Base-by-base conservation (phyloP, 1,140 invertebrate genomes). In the Drosophila varians region DNA sequence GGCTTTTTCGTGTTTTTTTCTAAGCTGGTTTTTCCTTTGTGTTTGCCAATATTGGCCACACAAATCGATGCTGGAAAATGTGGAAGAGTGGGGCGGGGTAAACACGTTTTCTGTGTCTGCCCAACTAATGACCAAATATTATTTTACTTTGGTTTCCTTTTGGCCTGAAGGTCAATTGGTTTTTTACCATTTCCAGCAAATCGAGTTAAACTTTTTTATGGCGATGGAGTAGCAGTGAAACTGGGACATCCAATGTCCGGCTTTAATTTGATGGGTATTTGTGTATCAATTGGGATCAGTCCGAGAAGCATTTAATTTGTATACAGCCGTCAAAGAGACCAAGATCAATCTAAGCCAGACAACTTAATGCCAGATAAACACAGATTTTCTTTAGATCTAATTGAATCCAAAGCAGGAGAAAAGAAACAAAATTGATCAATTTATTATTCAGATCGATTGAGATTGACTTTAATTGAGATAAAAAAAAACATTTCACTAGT, bases 41-140 rank as follows among this genome's bases (percentile, higher is more conserved):
- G 38, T 64, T n/a, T 34, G 16, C 49, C 56, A 64, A 62, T 73
- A 73, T 74, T 61, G 68, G 75, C 68, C 75, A 55, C 54, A 78
- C 75, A 80, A 74, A 64, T 61, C 42, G 60, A 61, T 61, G 43
- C 21, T 56, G 42, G 52, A 45, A 47, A 28, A 46, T 18, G 28
- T 7, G 6, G 9, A n/a, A 45, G 31, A 19, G 6, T 7, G 4
- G 21, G 42, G 6, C 14, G 7, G 18, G 18, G 54, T 38, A 43
- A 84, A 87, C 77, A 61, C 42, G 72, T 80, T 86, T 71, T n/a
- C 38, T 16, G 31, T 52, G 31, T 56, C 66, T 62, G 57, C 54
- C 76, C 76, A 80, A 65, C 68, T 87, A 84, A 84, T 84, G 76
- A 69, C 68, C 80, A 86, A 86, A 86, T 79, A 65, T 87, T 77